Conservation (phyloP, 2,113 vertebrate genomes). For the Synchiropus splendidus region DNA sequence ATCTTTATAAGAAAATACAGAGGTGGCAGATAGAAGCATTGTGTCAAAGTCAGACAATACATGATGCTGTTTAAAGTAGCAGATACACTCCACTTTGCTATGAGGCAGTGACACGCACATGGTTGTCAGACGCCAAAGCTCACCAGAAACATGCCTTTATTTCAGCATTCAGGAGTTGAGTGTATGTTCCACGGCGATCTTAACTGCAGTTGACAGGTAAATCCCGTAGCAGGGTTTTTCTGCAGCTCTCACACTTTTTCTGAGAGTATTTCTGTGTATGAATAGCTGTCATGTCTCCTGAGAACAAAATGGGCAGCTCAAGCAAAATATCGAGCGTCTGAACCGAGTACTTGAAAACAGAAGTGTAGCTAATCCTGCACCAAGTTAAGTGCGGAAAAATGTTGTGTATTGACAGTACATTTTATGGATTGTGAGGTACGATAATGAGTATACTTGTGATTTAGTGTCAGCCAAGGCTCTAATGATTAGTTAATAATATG, state of each 20-base stretch:
- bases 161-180: conserved; percentile 24
- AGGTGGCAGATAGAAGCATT: too few relatives aligned
- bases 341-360: too few relatives aligned
- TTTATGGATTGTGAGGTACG: too few relatives aligned
- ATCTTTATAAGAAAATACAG: too few relatives aligned
- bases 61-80: too few relatives aligned
- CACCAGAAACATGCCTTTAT: conserved; percentile 31
- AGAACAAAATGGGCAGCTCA: conserved; percentile 26
- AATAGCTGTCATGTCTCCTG: conserved; percentile 19
- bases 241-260: conserved; percentile 27
- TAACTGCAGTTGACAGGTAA: conserved; percentile 48
- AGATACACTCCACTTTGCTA: conserved; percentile 20
- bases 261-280: conserved; percentile 35
- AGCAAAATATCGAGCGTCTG: conserved; percentile 10
- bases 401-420: too few relatives aligned
- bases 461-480: too few relatives aligned
- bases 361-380: too few relatives aligned
- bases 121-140: conserved; percentile 22
- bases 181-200: conserved; percentile 26
- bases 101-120: conserved; percentile 15
- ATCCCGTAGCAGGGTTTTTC: conserved; percentile 43
- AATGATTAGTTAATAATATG: too few relatives aligned
- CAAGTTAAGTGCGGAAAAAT: too few relatives aligned
- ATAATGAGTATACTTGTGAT: too few relatives aligned
- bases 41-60: too few relatives aligned